These are phyloP conservation scores for Polietes domitor DNA, from an alignment of 2,888 invertebrate genomes.

Conservation along the genomic window DNA sequence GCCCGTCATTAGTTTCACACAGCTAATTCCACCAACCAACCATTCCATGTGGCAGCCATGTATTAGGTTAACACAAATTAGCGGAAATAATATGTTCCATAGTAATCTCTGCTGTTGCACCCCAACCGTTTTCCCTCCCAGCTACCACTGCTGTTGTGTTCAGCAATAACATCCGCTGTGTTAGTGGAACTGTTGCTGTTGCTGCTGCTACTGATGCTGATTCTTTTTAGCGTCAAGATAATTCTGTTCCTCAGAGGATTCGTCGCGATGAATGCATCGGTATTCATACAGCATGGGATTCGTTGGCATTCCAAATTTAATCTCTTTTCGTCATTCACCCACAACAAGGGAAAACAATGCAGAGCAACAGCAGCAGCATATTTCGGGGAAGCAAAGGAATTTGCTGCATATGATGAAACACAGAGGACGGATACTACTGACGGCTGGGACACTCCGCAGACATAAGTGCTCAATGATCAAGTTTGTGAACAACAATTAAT, in stretches of 20 bases:
- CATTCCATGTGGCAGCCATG: conserved; percentile 32
- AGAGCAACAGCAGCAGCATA: not conserved
- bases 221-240: not conserved
- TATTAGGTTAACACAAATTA: conserved; percentile 57
- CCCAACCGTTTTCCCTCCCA: not conserved
- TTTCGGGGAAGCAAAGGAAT: not conserved
- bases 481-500: too few species aligned
- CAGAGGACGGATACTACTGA: not conserved
- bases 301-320: not conserved
- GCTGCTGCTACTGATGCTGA: too few species aligned
- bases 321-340: not conserved
- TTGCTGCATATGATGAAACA: not conserved
- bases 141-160: conserved; percentile 7
- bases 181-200: not conserved
- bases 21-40: not conserved
- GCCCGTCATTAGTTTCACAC: not conserved
- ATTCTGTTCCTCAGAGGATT: not conserved
- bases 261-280: not conserved
- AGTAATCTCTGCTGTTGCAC: conserved; percentile 2
- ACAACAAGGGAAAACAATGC: not conserved
- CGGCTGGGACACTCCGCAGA: not conserved
- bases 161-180: not conserved
- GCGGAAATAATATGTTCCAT: conserved; percentile 62
- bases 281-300: not conserved
- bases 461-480: not conserved